Conservation (phyloP, 1,140 invertebrate species). For the Caerostris darwini region DNA sequence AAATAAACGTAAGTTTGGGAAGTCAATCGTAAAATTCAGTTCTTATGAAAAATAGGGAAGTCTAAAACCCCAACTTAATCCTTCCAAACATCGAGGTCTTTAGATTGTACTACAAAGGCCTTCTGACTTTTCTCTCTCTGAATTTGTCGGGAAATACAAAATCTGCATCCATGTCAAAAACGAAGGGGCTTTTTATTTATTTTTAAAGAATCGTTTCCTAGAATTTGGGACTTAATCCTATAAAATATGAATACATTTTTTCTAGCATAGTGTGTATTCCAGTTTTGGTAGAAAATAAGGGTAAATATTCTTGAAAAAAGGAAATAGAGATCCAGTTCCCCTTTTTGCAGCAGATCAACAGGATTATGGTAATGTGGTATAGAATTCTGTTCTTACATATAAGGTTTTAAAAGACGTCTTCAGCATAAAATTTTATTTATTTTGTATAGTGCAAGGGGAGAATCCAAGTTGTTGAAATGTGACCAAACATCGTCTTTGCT, state of each 20-base stretch:
- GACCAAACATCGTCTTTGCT: too few species aligned
- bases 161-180: background rate
- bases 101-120: too few species aligned
- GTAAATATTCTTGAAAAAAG: background rate
- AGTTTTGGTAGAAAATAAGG: background rate
- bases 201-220: background rate
- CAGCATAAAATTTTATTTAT: too few species aligned
- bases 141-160: too few species aligned
- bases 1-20: too few species aligned
- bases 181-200: background rate
- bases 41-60: too few species aligned
- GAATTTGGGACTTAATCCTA: background rate
- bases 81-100: too few species aligned
- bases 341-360: background rate
- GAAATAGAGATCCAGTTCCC: background rate
- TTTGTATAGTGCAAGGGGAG: too few species aligned
- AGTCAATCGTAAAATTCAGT: too few species aligned
- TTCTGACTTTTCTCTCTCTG: too few species aligned
- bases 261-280: background rate
- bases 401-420: background rate
- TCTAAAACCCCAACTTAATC: too few species aligned
- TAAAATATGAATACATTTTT: background rate
- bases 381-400: background rate
- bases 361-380: background rate
- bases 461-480: too few species aligned